Evolutionary conservation across 2,888 invertebrate species (phyloP).

Genomic region (Lacanobia wlatinum): DNA sequence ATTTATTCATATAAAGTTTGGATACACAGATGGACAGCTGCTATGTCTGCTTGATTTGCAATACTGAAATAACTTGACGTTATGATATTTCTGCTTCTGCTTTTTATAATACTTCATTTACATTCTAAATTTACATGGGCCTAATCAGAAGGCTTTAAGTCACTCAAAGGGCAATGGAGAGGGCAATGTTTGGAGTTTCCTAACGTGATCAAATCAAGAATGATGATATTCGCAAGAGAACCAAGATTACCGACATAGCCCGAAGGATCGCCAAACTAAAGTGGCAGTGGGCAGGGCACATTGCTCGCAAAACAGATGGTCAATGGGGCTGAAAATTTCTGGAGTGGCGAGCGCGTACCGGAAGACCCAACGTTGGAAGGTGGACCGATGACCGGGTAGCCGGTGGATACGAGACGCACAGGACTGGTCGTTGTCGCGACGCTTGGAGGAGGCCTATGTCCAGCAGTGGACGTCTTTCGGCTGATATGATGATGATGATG

Average conservation of each 20-base stretch:
- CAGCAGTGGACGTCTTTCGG: too few species aligned
- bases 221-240: too few species aligned
- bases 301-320: background rate
- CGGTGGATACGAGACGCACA: background rate
- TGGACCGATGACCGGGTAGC: background rate
- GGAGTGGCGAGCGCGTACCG: background rate
- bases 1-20: slow-evolving; percentile 10
- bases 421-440: background rate
- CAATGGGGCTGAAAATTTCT: background rate
- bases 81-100: background rate
- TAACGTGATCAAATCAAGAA: too few species aligned
- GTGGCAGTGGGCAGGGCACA: too few species aligned
- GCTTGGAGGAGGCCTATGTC: background rate
- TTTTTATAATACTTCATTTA: too few species aligned
- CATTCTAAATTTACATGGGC: too few species aligned
- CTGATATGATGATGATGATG: too few species aligned
- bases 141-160: too few species aligned
- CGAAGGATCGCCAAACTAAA: too few species aligned
- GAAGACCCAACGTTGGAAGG: background rate
- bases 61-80: background rate
- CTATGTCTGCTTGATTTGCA: background rate
- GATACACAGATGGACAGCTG: background rate
- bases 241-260: too few species aligned
- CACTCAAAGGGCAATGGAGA: too few species aligned
- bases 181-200: too few species aligned